These are phyloP conservation scores for Melangyna quadrimaculata DNA, from an alignment of 2,888 invertebrate genomes.

Conservation along the genomic window DNA sequence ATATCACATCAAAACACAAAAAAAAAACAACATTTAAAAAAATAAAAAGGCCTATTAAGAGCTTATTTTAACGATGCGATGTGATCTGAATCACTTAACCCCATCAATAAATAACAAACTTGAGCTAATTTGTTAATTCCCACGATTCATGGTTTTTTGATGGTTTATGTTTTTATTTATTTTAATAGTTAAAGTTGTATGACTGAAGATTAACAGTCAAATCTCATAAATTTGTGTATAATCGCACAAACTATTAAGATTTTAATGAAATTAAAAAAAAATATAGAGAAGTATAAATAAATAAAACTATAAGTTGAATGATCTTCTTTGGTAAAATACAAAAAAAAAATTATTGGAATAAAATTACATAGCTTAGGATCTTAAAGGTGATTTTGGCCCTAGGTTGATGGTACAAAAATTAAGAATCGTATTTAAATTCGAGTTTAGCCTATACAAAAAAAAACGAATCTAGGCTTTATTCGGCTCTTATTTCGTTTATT, in stretches of 20 bases:
- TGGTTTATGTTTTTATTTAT: neutral
- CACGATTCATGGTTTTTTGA: neutral
- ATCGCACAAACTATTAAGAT: slow-evolving; percentile 1
- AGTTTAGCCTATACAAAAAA: too few relatives aligned
- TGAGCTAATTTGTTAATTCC: slow-evolving; percentile 2
- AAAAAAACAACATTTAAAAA: neutral
- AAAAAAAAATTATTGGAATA: neutral
- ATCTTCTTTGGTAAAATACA: neutral
- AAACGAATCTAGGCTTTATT: too few relatives aligned
- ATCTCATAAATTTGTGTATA: neutral
- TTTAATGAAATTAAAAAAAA: neutral
- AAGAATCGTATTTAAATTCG: too few relatives aligned
- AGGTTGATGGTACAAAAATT: too few relatives aligned
- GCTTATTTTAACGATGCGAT: slow-evolving; percentile 5
- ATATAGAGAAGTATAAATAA: neutral
- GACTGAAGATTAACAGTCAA: neutral
- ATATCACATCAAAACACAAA: neutral
- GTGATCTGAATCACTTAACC: slow-evolving; percentile 2
- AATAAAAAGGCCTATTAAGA: neutral
- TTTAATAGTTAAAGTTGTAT: neutral
- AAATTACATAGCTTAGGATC: too few relatives aligned
- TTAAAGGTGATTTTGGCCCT: too few relatives aligned
- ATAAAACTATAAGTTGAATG: neutral
- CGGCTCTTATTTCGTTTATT: too few relatives aligned
- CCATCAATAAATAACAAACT: neutral